Conservation (phyloP, 2,797 vertebrate genomes). For the Graptemys geographica region DNA sequence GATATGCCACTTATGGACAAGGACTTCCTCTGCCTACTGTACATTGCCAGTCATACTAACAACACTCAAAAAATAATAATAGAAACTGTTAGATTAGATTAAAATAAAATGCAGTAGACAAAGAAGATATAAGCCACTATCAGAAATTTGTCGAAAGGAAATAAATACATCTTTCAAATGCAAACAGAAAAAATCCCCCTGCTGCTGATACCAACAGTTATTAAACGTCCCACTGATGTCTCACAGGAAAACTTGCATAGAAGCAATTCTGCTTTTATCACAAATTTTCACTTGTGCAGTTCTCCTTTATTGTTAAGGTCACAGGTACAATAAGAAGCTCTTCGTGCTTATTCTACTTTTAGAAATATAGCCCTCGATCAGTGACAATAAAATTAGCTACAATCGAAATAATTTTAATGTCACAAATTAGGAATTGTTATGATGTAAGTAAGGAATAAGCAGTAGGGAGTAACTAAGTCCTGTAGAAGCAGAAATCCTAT, state of each 20-base stretch:
- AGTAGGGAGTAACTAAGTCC: not conserved
- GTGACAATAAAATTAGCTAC: not conserved
- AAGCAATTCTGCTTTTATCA: not conserved
- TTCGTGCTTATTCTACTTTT: not conserved
- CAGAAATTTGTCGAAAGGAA: not conserved
- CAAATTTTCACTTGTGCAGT: not conserved
- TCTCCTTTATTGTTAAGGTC: not conserved
- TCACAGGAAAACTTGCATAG: not conserved
- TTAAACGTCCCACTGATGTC: not conserved
- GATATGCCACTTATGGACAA: not conserved
- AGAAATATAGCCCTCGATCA: no score
- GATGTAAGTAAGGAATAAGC: not conserved
- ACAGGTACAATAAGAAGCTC: not conserved
- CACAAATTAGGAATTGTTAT: not conserved
- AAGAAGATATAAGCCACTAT: not conserved
- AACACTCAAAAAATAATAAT: not conserved
- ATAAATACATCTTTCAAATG: not conserved
- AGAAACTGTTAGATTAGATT: not conserved
- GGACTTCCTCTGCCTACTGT: not conserved
- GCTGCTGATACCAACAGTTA: not conserved
- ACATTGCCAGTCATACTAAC: fast-evolving
- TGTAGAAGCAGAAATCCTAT: not conserved
- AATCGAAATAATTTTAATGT: not conserved
- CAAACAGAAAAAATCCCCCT: not conserved
- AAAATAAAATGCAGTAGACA: not conserved